Percentiles rank a stretch among this genome's conserved stretches.
Evolutionary conservation across 2,888 invertebrate genomes (phyloP).

Genomic region (Ethmia dodecea): DNA sequence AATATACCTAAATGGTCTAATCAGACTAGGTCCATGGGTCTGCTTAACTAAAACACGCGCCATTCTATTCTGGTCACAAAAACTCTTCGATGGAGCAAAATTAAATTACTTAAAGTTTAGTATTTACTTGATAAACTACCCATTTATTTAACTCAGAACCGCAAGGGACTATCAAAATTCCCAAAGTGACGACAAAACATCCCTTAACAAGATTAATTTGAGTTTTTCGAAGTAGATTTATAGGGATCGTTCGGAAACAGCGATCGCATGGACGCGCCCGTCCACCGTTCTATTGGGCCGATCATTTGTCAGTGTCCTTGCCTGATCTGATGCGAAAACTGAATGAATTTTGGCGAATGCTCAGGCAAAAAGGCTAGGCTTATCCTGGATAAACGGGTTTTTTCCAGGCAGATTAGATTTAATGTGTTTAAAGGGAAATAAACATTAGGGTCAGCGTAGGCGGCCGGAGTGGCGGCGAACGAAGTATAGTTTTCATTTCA

Average conservation of each 20-base stretch:
- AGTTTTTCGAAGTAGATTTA: slow-evolving; percentile 62
- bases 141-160: neutral
- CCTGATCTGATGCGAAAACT: slow-evolving; percentile 15
- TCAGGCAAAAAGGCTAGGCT: slow-evolving; percentile 11
- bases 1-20: too few species aligned
- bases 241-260: slow-evolving; percentile 24
- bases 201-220: slow-evolving; percentile 55
- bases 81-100: too few species aligned
- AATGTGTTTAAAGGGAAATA: too few species aligned
- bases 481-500: too few species aligned
- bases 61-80: too few species aligned
- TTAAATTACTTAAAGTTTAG: too few species aligned
- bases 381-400: too few species aligned
- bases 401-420: too few species aligned
- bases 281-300: slow-evolving; percentile 9
- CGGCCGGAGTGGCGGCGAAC: too few species aligned
- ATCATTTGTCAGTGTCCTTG: slow-evolving; percentile 21
- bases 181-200: slow-evolving; percentile 34
- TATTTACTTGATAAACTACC: neutral
- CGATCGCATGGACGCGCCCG: slow-evolving; percentile 12
- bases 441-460: too few species aligned
- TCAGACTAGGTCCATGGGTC: too few species aligned
- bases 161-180: slow-evolving; percentile 17
- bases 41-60: too few species aligned
- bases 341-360: slow-evolving; percentile 35